Conservation (phyloP, 23 tunicate genomes). For the Halocynthia aurantium region DNA sequence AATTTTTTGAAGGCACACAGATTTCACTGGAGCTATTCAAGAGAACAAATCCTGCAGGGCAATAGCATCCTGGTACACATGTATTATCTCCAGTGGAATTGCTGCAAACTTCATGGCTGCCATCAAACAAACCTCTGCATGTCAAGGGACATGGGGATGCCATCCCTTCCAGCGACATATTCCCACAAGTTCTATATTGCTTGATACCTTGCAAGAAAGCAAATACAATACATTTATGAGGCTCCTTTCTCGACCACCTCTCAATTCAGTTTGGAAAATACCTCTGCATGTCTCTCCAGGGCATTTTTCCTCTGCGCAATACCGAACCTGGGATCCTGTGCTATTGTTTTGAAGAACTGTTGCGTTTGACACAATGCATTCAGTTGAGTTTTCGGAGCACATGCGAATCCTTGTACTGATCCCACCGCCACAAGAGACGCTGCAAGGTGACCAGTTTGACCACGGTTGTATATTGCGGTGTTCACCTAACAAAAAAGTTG, state of each 20-base stretch:
- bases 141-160: constrained; percentile 41
- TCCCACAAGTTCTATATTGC: constrained; percentile 2
- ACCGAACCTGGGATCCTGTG: constrained; percentile 22
- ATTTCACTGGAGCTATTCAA: constrained; percentile 4
- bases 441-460: constrained; percentile 63
- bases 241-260: not conserved
- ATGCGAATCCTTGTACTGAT: constrained; percentile 32
- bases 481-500: constrained; percentile 15
- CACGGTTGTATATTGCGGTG: constrained; percentile 23
- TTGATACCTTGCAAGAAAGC: constrained; percentile 20
- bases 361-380: constrained; percentile 1
- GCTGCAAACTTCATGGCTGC: constrained; percentile 25
- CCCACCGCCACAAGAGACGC: constrained; percentile 71
- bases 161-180: not conserved
- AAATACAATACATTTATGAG: not conserved
- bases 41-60: constrained; percentile 58
- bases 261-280: not conserved
- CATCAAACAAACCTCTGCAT: constrained; percentile 37
- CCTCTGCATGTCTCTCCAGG: constrained; percentile 37
- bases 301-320: constrained; percentile 41
- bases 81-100: not conserved
- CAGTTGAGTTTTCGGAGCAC: constrained; percentile 28
- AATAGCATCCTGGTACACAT: constrained; percentile 54
- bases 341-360: not conserved
- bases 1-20: constrained; percentile 38